Evolutionary conservation across 1,140 invertebrate genomes (phyloP), one percentile per base, ranked within the genome.

Genomic region (Procambarus clarkii): DNA sequence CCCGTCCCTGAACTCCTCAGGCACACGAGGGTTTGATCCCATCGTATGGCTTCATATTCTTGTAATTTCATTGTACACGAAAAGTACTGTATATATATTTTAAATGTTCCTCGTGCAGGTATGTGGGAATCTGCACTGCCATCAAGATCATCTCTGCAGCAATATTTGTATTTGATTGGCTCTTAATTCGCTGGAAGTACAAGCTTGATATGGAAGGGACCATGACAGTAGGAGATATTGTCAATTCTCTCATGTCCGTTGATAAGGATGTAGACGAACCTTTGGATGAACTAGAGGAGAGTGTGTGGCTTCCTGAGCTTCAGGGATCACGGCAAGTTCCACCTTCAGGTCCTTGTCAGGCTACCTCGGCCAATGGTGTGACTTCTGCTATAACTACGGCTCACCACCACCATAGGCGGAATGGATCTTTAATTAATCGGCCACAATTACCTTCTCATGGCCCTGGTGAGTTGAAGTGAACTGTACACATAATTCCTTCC

Each of bases 111-210:
- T 81, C 91, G 93, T 94, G n/a, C 93, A 98, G 97, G 95, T 98
- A 98, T 94, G 97, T 98, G 86, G 98, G 97, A 48, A 95, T 98
- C 5, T 98, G 98, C 94, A 97, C 97, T 54, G 97, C 97, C n/a
- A 97, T 99, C 74, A 99, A 99, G 94, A 96, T 98, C 86, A 94
- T 98, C 69, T 98, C 98, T 2, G 94, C 98, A 60, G 96, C 97
- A 21, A 96, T 98, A 93, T 99, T 98, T 94, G 94, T 97, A 34
- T 95, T 97, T 71, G 98, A 98, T 94, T 99, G 97, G 97, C 97
- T 97, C 13, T 96, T 98, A 24, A 96, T 97, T 86, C 96, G 97
- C 93, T 96, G 97, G 93, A 96, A 96, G 94, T 96, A 97, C 93
- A 95, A 97, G 44, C 97, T 97, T 93, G 96, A 97, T 86, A 95